These are phyloP conservation scores for Engraulis encrasicolus DNA, from an alignment of 2,113 vertebrate genomes.

Conservation along the genomic window DNA sequence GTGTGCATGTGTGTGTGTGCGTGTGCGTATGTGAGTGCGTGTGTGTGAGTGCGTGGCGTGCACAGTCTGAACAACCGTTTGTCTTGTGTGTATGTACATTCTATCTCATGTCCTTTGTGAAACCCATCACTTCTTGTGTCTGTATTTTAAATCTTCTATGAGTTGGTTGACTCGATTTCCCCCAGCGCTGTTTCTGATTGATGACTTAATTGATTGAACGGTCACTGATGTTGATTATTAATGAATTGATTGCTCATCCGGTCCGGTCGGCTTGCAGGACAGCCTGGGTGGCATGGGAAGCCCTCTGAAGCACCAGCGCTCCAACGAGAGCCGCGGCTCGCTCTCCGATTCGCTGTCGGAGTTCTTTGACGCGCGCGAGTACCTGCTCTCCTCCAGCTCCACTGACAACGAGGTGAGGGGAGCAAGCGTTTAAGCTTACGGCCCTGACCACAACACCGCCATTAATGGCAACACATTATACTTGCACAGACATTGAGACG, in stretches of 20 bases:
- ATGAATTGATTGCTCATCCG: conserved; percentile 61
- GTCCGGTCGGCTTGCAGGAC: too few species aligned
- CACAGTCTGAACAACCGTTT: too few species aligned
- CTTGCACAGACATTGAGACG: neutral
- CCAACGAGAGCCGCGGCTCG: conserved; percentile 92
- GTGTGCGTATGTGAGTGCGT: too few species aligned
- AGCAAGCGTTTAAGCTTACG: neutral
- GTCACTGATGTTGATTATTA: neutral
- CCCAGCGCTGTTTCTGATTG: neutral
- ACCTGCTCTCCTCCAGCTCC: conserved; percentile 92
- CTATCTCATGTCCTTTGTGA: too few species aligned
- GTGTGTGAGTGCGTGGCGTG: too few species aligned
- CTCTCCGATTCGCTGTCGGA: conserved; percentile 92
- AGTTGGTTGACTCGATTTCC: too few species aligned
- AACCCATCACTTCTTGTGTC: too few species aligned
- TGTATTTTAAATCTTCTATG: too few species aligned
- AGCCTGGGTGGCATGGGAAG: conserved; percentile 75
- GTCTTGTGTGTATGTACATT: too few species aligned
- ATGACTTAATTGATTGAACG: too few species aligned
- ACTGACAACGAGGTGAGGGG: conserved; percentile 95
- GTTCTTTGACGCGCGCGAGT: conserved; percentile 97
- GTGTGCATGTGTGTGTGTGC: too few species aligned
- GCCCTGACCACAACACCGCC: neutral
- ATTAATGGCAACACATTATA: too few species aligned
- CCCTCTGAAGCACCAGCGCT: conserved; percentile 88